Percentiles rank a stretch among this genome's conserved stretches.
These are phyloP conservation scores for Drosophila ambigua DNA, from an alignment of 1,140 invertebrate species.

Conservation along the genomic window DNA sequence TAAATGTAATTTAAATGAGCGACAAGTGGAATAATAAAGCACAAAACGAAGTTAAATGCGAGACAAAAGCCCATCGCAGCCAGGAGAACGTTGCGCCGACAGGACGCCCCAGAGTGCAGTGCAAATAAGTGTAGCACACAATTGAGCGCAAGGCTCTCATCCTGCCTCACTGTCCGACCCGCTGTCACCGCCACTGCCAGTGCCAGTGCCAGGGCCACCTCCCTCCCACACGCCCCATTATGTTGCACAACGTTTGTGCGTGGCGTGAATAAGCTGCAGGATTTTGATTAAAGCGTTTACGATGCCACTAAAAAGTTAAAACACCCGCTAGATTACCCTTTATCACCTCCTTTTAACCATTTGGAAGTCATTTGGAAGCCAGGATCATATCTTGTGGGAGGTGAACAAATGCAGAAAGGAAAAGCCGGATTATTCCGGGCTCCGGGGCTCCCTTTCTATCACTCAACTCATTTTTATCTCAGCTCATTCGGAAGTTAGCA, in stretches of 20 bases:
- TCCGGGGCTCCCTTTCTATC: too few species aligned
- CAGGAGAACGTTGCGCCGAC: conserved; percentile 45
- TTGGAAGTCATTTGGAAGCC: conserved; percentile 9
- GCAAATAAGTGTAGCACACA: conserved; percentile 58
- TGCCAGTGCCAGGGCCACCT: conserved; percentile 4
- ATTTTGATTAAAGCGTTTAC: conserved; percentile 42
- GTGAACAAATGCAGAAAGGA: background rate
- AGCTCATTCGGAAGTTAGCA: too few species aligned
- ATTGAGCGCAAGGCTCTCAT: conserved; percentile 31
- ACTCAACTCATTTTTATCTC: too few species aligned
- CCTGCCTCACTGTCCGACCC: background rate
- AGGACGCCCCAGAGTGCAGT: conserved; percentile 40
- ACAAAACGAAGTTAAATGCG: conserved; percentile 68
- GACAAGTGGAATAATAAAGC: conserved; percentile 75
- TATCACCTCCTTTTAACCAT: conserved; percentile 14
- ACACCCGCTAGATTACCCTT: conserved; percentile 31
- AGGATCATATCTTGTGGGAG: conserved; percentile 5
- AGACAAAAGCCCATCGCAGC: conserved; percentile 42
- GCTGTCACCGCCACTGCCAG: conserved; percentile 4
- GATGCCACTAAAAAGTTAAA: conserved; percentile 22
- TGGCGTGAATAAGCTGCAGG: conserved; percentile 10
- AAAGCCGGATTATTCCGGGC: too few species aligned
- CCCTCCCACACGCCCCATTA: conserved; percentile 2
- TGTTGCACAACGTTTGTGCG: conserved; percentile 41
- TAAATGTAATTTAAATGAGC: conserved; percentile 75